Evolutionary conservation across 2,888 invertebrate species (phyloP).

Genomic region (Mesochorus sp.): DNA sequence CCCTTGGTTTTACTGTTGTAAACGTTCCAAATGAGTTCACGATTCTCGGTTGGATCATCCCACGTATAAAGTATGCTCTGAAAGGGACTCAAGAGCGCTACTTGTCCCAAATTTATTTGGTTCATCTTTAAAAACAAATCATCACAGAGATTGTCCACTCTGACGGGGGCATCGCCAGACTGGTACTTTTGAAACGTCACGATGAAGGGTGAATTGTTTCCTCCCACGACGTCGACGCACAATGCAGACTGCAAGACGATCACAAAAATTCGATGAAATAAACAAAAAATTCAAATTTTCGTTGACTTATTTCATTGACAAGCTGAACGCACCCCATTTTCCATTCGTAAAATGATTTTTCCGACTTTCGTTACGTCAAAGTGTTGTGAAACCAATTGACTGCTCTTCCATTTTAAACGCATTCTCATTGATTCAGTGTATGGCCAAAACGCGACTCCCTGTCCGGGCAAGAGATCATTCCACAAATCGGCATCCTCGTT

Average conservation of each 20-base stretch:
- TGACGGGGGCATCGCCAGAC: constrained; percentile 90
- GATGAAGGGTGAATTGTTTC: constrained; percentile 88
- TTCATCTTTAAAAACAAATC: constrained; percentile 91
- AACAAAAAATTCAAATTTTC: neutral
- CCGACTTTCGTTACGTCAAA: constrained; percentile 88
- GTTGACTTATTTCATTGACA: neutral
- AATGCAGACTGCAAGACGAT: constrained; percentile 84
- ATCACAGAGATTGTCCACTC: constrained; percentile 92
- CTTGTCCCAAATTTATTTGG: constrained; percentile 86
- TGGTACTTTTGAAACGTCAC: constrained; percentile 90
- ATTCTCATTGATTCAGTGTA: constrained; percentile 91
- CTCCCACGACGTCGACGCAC: constrained; percentile 89
- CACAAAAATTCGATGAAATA: neutral
- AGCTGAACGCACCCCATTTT: constrained; percentile 87
- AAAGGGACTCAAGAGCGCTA: constrained; percentile 89
- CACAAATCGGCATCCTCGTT: constrained; percentile 93
- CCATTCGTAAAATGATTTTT: constrained; percentile 91
- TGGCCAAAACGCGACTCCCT: constrained; percentile 91
- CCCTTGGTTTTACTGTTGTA: constrained; percentile 91
- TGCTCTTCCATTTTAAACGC: constrained; percentile 91
- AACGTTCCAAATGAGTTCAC: constrained; percentile 91
- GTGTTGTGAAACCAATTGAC: constrained; percentile 89
- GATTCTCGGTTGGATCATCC: constrained; percentile 91
- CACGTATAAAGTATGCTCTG: constrained; percentile 91
- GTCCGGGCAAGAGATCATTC: constrained; percentile 88